Evolutionary conservation across 2,888 invertebrate species (phyloP).

Genomic region (Epistrophe grossulariae): DNA sequence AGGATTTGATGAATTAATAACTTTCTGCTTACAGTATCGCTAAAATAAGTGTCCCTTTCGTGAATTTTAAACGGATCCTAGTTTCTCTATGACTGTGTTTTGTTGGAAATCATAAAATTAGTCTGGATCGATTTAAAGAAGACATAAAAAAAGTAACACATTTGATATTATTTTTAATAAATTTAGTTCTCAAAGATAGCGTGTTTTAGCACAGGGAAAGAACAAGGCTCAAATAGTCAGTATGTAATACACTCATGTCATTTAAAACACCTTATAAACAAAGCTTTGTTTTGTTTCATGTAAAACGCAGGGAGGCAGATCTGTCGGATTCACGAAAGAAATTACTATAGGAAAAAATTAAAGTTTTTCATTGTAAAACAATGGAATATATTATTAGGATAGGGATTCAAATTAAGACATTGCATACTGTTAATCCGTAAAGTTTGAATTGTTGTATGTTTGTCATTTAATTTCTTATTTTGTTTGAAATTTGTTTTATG

Average conservation of each 20-base stretch:
- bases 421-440: background rate
- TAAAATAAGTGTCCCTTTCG: background rate
- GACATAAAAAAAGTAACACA: background rate
- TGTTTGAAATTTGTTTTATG: conserved; percentile 8
- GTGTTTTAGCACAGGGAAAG: no score
- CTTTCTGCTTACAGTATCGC: background rate
- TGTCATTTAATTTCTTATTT: conserved; percentile 6
- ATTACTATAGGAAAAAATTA: background rate
- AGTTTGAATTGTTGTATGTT: conserved; percentile 18
- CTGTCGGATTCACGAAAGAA: background rate
- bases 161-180: no score
- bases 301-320: background rate
- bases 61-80: conserved; percentile 12
- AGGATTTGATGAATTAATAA: conserved; percentile 3
- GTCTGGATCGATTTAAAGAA: background rate
- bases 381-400: background rate
- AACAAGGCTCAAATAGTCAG: no score
- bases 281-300: background rate
- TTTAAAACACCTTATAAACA: no score
- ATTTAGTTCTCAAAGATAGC: no score
- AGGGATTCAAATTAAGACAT: conserved; percentile 3
- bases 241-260: no score
- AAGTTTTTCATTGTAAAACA: background rate
- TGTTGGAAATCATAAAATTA: background rate
- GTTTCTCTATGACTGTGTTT: background rate